A percentile compares a stretch with the other conserved stretches of the same genome.
Conservation (phyloP, 2,888 invertebrate species). For the Anodontia alba region DNA sequence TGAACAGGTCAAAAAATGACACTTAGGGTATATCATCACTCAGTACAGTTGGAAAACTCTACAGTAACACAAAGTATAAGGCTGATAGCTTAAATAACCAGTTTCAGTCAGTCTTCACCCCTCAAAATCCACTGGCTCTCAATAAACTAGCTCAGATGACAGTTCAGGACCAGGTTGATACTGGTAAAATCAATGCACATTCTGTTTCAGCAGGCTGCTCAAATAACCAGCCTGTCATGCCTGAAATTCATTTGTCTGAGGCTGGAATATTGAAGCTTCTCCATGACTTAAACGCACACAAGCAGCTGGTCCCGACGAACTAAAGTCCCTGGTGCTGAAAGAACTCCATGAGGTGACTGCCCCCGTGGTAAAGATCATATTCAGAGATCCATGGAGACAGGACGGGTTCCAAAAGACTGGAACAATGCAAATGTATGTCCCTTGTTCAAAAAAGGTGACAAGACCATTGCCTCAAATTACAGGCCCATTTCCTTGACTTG, state of each 20-base stretch:
- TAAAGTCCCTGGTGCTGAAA: neutral
- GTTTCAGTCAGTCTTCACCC: neutral
- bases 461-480: neutral
- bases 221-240: constrained; percentile 1
- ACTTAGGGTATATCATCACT: neutral
- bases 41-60: neutral
- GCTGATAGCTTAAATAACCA: neutral
- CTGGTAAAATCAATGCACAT: neutral
- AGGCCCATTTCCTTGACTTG: neutral
- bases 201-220: neutral
- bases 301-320: neutral
- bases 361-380: neutral
- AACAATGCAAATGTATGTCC: neutral
- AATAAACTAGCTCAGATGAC: too few species aligned
- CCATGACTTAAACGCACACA: neutral
- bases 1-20: neutral
- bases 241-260: neutral
- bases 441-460: neutral
- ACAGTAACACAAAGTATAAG: neutral
- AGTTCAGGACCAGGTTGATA: neutral
- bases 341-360: neutral
- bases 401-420: neutral
- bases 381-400: neutral
- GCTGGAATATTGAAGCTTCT: neutral
- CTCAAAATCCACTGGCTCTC: neutral